Base-by-base conservation (phyloP, 2,797 vertebrate genomes). In the Pseudopleuronectes americanus region DNA sequence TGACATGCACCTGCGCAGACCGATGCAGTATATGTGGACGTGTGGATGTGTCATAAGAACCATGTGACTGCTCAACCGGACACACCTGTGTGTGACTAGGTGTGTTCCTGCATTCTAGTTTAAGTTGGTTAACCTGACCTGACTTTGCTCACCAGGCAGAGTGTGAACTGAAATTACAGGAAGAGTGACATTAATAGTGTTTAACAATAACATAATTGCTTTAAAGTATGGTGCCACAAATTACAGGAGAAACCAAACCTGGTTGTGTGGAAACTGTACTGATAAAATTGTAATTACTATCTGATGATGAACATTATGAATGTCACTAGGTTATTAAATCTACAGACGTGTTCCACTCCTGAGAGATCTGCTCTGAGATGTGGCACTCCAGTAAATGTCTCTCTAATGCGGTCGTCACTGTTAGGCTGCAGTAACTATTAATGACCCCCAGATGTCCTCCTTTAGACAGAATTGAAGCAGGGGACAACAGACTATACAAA, bases 391-490 rank as follows among this genome's bases (percentile, higher is more conserved):
- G 16, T 24, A 60, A 5, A 22, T 16, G 49, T 14, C 13, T 64
- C 8, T 31, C 48, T 21, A 12, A n/a, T 31, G 17, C 28, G 2
- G 23, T 9, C 3, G 12, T 21, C 19, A 13, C 8, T 57, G 17
- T 62, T 16, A 47, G 26, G 22, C 48, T 89, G 88, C 74, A 89
- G 19, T 85, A 38, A 83, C 71, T n/a, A 3, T 26, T 19, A 13
- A 59, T 59, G 23, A 52, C 84, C 87, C 58, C 61, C 55, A 90
- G 87, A 70, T 87, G 90, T 85, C 90, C 2, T 61, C 65, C 65
- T 85, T 66, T 13, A 61, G 48, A 66, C 74, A 77, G 19, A 60
- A 45, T 28, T 54, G 33, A 47, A 63, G 51, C 43, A 68, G 1
- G 5, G 3, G n/a, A 16, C 9, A 5, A 38, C 5, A 33, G 48